Base-by-base conservation (phyloP, 2,888 invertebrate genomes). In the Phoenoteleia sp. region DNA sequence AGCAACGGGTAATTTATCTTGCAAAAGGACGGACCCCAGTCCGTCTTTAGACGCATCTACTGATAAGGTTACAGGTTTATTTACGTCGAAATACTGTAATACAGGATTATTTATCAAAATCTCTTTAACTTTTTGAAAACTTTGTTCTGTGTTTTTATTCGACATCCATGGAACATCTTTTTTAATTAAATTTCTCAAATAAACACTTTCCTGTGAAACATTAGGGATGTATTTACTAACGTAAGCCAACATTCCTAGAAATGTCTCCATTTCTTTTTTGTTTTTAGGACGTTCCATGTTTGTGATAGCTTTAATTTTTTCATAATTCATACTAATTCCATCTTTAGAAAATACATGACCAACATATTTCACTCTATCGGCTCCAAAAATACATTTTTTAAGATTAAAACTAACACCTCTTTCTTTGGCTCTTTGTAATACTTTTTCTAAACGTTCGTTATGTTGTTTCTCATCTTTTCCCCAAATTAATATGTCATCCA, bases 1-100 rank as follows among this genome's bases (percentile, higher is more conserved):
- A 4, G 89, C 90, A 15, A 92, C 87, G 9, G 92, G 92, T 67
- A 90, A 87, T n/a, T 88, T 88, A 21, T 93, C 87, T 84, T 93
- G 92, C 7, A 93, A 47, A 3, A 93, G 74, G 4, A 89, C 91
- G 23, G 91, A 89, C 13, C 92, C 93, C 15, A 92, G 60, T 19
- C 89, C 90, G 69, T 74, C 49, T 86, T 76, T 17, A 0, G 66
- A 82, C 0, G 69, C 75, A 69, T 76, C 86, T 6, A 89, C 89
- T 23, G 88, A 88, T 5, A 91, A 62, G 23, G 82, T 85, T 3
- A 91, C 84, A 15, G 84, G 74, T 82, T 88, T 86, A 15, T 89
- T 88, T 5, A 85, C 71, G 80, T 91, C 88, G 72, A 87, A 91
- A 81, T 88, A 91, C 25, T 84, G 62, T 19, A 92, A 81, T 5